These are phyloP conservation scores for Ia io DNA, from an alignment of 2,113 vertebrate genomes.

Conservation along the genomic window DNA sequence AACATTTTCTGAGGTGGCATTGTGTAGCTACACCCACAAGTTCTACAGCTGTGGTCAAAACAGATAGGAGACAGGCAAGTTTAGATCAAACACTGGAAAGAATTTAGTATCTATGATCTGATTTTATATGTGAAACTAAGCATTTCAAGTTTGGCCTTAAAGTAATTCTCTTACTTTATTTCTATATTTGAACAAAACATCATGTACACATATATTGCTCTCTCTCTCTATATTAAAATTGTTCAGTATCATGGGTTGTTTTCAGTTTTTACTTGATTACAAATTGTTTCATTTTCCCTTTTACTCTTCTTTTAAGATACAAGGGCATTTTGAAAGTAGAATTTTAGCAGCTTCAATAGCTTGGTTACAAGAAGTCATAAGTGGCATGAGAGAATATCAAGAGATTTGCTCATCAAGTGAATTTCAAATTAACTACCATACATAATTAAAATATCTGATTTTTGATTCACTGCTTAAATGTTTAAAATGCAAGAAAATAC, in stretches of 20 bases:
- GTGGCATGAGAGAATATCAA: slow-evolving; percentile 19
- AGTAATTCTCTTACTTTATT: neutral
- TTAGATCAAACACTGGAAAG: neutral
- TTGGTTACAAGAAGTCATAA: neutral
- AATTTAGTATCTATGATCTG: neutral
- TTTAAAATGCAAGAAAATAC: slow-evolving; percentile 60
- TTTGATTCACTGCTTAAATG: slow-evolving; percentile 38
- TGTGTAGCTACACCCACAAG: neutral
- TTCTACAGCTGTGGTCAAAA: slow-evolving; percentile 11
- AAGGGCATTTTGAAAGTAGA: neutral
- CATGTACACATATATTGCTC: neutral
- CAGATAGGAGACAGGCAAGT: neutral
- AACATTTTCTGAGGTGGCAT: neutral
- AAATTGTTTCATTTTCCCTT: neutral
- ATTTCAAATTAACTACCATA: slow-evolving; percentile 48
- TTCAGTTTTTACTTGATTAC: neutral
- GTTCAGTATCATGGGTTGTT: neutral
- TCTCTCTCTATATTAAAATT: neutral
- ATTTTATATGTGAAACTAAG: neutral
- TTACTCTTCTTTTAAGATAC: neutral
- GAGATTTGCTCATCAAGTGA: neutral
- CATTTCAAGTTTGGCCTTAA: neutral
- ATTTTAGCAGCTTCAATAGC: neutral
- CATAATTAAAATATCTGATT: slow-evolving; percentile 40
- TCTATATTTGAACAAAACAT: neutral